Base-by-base conservation (phyloP, 1,140 invertebrate genomes). In the Sycophila sp. region DNA sequence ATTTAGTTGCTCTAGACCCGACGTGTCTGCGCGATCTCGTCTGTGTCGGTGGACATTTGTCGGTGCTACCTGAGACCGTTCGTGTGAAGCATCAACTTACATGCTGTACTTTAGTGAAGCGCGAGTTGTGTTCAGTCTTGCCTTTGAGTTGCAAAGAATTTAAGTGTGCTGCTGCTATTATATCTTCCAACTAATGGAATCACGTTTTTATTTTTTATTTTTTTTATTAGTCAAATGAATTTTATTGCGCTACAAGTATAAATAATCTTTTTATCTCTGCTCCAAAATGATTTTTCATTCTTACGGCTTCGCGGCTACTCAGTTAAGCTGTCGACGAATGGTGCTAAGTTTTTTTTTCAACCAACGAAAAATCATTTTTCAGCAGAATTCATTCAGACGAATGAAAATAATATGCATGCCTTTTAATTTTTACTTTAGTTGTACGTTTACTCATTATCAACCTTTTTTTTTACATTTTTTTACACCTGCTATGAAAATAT, bases 381-480 rank as follows among this genome's bases (percentile, higher is more conserved):
- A n/a, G n/a, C n/a, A n/a, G n/a, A n/a, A n/a, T 53, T 51, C 7
- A 55, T 55, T 28, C 11, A 51, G n/a, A 67, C 45, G 22, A 45
- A 30, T 67, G 45, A 49, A 55, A 56, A 34, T 17, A 38, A 42
- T 13, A 38, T 71, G 69, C 69, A 71, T 71, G 69, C 69, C 32
- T 64, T 11, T 63, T 42, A 47, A 45, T 2, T 58, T 30, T 53
- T 69, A 69, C 53, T 62, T 30, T 65, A 64, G 60, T 36, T 59
- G 60, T 71, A 71, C 76, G 77, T 69, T 67, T 67, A 71, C 62
- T 75, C 32, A 65, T 56, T 55, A 45, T 66, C 69, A 26, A 51
- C 69, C 36, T 63, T 70, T 73, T 72, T 71, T 72, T 75, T 73
- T 71, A 66, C 34, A 76, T 76, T 77, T 70, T 56, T 60, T 64